Conservation (phyloP, 2,113 vertebrate genomes). For the Lucifuga dentata region DNA sequence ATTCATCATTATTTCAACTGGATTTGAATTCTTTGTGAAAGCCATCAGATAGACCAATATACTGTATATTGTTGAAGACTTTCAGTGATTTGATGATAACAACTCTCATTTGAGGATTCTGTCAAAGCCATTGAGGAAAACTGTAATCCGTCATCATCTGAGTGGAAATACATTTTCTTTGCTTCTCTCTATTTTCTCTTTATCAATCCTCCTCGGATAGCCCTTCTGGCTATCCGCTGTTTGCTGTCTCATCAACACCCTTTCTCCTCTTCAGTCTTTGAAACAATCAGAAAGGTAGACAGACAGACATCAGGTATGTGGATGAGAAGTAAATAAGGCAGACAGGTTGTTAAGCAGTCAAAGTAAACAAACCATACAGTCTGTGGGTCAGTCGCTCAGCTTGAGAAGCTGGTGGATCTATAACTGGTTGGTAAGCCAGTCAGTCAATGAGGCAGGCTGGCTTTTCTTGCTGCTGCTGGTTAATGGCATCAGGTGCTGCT, state of each 20-base stretch:
- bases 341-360: constrained; percentile 33
- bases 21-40: no score
- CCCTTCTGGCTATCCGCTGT: constrained; percentile 16
- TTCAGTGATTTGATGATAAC: no score
- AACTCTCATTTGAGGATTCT: no score
- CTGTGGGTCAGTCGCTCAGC: constrained; percentile 30
- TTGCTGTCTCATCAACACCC: constrained; percentile 4
- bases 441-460: constrained; percentile 46
- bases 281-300: constrained; percentile 4
- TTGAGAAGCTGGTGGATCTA: constrained; percentile 24
- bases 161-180: constrained; percentile 13
- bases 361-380: constrained; percentile 14
- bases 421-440: constrained; percentile 25
- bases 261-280: constrained; percentile 15
- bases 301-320: constrained; percentile 34
- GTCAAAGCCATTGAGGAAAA: no score
- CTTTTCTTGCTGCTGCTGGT: constrained; percentile 63
- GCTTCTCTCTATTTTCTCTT: constrained; percentile 14
- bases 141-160: constrained; percentile 19
- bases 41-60: no score
- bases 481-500: constrained; percentile 83
- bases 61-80: no score
- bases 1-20: no score
- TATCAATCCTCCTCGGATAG: constrained; percentile 18
- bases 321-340: constrained; percentile 50